Conservation (phyloP, 1,140 invertebrate species). For the Paraescarpia echinospica region DNA sequence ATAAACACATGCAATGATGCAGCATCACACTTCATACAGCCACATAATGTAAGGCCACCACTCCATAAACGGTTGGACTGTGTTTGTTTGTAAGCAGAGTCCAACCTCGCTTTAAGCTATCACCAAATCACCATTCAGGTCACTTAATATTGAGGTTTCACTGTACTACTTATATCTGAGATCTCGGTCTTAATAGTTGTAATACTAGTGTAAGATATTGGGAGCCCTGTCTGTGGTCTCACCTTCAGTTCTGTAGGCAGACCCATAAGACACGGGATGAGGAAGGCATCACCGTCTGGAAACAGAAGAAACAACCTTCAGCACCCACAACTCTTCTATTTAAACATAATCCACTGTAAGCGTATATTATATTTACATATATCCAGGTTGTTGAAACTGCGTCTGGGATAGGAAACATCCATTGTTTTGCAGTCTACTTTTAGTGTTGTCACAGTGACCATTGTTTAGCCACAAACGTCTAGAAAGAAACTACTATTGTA, state of each 20-base stretch:
- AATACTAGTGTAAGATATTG: neutral
- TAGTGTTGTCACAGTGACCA: neutral
- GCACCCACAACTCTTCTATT: neutral
- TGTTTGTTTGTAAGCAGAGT: no score
- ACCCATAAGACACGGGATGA: neutral
- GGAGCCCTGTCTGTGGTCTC: neutral
- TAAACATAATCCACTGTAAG: neutral
- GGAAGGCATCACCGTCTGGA: neutral
- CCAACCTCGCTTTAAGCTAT: no score
- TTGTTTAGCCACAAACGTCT: neutral
- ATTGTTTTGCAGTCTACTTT: no score
- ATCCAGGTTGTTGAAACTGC: neutral
- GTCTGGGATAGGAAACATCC: no score
- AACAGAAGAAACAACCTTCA: neutral
- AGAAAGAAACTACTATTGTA: neutral
- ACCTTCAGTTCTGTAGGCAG: neutral
- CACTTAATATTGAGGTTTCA: no score
- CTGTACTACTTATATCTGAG: no score
- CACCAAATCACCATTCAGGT: no score
- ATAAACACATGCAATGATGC: no score
- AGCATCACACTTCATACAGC: no score
- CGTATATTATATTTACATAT: neutral
- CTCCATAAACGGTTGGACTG: no score
- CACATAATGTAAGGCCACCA: no score
- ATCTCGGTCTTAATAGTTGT: neutral